These are phyloP conservation scores for Myotis brandtii DNA, from an alignment of 2,113 vertebrate species.

Conservation along the genomic window DNA sequence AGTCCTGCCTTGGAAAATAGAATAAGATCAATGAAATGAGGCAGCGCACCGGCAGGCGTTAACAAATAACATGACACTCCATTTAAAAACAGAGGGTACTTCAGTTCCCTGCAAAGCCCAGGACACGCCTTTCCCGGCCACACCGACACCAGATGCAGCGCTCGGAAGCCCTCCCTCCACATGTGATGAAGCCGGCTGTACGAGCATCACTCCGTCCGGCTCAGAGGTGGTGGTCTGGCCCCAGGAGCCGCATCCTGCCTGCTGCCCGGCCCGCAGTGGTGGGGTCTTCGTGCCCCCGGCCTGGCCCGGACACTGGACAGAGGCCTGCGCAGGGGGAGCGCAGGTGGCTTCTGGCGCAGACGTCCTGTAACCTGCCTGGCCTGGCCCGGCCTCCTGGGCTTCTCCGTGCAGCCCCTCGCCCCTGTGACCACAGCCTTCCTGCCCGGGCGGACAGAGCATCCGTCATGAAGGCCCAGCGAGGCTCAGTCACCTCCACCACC, in stretches of 20 bases:
- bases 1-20: background rate
- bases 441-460: slow-evolving; percentile 78
- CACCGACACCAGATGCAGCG: no score
- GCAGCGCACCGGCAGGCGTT: no score
- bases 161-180: no score
- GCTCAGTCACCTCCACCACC: slow-evolving; percentile 64
- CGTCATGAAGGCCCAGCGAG: slow-evolving; percentile 69
- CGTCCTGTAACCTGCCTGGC: background rate
- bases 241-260: no score
- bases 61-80: background rate
- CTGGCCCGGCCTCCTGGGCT: background rate
- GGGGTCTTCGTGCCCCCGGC: background rate
- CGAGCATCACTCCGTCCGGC: no score
- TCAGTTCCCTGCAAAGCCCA: background rate
- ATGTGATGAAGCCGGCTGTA: no score
- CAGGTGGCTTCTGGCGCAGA: background rate
- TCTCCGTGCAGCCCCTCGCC: slow-evolving; percentile 27
- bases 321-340: background rate
- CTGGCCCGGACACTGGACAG: background rate
- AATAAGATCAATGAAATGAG: background rate
- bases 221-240: no score
- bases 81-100: background rate
- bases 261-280: background rate
- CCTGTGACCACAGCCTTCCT: slow-evolving; percentile 81
- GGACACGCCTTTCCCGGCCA: background rate